phyloP scores from a whole-genome alignment of 1,140 invertebrate genomes.

The Reticulitermes speratus region DNA sequence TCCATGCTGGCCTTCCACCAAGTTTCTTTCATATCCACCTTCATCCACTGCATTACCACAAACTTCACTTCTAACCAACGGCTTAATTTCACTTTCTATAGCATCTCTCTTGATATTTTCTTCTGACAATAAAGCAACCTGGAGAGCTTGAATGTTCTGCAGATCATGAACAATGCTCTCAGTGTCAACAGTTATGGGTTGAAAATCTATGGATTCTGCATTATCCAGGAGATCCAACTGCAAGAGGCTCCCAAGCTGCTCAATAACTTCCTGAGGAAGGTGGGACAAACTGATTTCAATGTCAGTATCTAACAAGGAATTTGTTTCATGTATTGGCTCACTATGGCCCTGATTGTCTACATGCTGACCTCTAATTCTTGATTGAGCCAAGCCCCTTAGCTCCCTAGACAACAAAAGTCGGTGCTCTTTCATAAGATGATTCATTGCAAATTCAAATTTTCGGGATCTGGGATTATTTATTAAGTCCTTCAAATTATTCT shows the following conservation, averaged over 20 bases:
- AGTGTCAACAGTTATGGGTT: not conserved
- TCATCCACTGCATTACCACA: not conserved
- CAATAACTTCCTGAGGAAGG: constrained; percentile 49
- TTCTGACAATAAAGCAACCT: not conserved
- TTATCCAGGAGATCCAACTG: constrained; percentile 43
- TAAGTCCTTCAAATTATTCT: constrained; percentile 51
- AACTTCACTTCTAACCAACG: not conserved
- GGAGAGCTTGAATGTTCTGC: not conserved
- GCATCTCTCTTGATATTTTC: not conserved
- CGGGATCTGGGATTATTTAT: constrained; percentile 49
- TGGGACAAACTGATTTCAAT: constrained; percentile 45
- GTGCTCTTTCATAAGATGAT: constrained; percentile 49
- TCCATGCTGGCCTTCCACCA: not conserved
- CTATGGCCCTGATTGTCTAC: not conserved
- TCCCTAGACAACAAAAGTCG: constrained; percentile 43
- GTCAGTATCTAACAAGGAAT: constrained; percentile 48
- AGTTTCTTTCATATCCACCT: not conserved
- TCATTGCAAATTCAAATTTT: constrained; percentile 51
- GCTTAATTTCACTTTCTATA: not conserved
- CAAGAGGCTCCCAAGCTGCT: constrained; percentile 48
- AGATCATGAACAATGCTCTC: not conserved
- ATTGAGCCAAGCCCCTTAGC: not conserved
- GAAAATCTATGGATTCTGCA: constrained; percentile 19
- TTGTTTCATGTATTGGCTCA: constrained; percentile 32
- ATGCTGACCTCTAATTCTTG: constrained; percentile 9